Evolutionary conservation across 1,140 invertebrate species (phyloP).

Genomic region (Zeugodacus cucurbitae): DNA sequence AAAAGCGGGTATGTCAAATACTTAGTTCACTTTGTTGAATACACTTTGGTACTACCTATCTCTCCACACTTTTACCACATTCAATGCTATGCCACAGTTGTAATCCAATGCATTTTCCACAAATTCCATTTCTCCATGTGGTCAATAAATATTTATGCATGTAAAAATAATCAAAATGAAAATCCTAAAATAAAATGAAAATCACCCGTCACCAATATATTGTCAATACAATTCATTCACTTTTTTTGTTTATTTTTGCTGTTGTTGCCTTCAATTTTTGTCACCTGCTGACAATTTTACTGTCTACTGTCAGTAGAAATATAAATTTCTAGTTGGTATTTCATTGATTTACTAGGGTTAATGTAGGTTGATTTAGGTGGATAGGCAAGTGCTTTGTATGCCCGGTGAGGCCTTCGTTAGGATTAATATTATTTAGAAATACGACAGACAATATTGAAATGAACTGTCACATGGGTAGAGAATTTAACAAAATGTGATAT

Average conservation of each 20-base stretch:
- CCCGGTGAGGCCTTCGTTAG: neutral
- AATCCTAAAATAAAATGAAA: neutral
- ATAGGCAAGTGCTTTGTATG: neutral
- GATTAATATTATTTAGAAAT: neutral
- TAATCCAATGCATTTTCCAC: constrained; percentile 28
- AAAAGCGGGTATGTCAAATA: too few species aligned
- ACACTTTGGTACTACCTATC: too few species aligned
- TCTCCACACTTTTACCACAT: too few species aligned
- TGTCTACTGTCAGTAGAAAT: neutral
- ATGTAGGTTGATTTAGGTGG: neutral
- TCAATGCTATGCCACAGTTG: neutral
- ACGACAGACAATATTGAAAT: neutral
- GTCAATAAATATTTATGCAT: constrained; percentile 31
- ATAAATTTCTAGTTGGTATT: neutral
- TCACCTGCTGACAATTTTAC: constrained; percentile 28
- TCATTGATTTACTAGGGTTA: constrained; percentile 25
- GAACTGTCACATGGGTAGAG: too few species aligned
- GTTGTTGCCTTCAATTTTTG: neutral
- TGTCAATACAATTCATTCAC: neutral
- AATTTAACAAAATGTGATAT: too few species aligned
- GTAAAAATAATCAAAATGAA: neutral
- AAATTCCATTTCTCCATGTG: neutral
- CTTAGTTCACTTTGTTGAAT: too few species aligned
- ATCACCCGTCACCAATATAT: neutral
- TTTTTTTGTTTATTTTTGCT: neutral